phyloP scores from a whole-genome alignment of 1,140 invertebrate genomes.

The Drosophila bocqueti region DNA sequence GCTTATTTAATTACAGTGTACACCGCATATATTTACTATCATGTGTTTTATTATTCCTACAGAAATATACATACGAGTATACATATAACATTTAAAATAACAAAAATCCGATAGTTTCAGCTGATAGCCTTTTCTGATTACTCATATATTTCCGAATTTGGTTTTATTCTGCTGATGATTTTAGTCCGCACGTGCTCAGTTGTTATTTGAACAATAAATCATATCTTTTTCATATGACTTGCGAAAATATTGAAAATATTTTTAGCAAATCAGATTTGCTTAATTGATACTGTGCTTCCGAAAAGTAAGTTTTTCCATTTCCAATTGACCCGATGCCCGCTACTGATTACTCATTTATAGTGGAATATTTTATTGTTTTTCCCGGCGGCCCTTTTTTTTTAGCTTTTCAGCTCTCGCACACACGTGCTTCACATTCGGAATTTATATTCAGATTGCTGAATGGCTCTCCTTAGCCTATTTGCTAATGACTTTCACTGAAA shows the following conservation, averaged over 20 bases:
- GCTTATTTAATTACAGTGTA: not conserved
- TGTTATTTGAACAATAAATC: not conserved
- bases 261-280: not conserved
- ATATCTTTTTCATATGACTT: not conserved
- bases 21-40: not conserved
- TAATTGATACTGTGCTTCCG: not conserved
- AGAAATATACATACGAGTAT: not conserved
- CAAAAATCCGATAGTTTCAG: not conserved
- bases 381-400: not conserved
- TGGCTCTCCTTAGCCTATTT: slow-evolving; percentile 46
- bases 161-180: not conserved
- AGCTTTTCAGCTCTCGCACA: slow-evolving; percentile 3
- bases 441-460: slow-evolving; percentile 39
- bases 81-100: not conserved
- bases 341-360: slow-evolving; percentile 16
- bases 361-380: slow-evolving; percentile 9
- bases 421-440: slow-evolving; percentile 15
- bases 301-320: not conserved
- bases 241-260: not conserved
- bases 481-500: slow-evolving; percentile 65
- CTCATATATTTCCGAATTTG: not conserved
- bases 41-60: not conserved
- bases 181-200: not conserved
- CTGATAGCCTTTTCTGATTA: not conserved
- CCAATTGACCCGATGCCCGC: not conserved